Base-by-base conservation (phyloP, 1,140 invertebrate genomes). In the Oncopodura yosiiana region DNA sequence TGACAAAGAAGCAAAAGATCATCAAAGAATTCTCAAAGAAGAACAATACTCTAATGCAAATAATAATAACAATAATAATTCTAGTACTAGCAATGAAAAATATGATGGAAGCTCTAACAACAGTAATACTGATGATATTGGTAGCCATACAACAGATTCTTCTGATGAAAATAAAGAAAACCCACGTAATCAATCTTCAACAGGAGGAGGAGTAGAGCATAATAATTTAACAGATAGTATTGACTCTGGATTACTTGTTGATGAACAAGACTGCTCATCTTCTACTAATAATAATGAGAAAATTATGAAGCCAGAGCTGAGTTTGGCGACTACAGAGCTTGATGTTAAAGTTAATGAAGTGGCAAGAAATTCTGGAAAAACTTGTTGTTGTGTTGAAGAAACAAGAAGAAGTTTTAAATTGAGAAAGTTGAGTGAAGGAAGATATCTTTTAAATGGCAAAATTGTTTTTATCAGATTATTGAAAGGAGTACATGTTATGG, bases 401-500 rank as follows among this genome's bases (percentile, higher is more conserved):
- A 60, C 64, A 30, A 45, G 66, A n/a, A 41, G 61, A 2, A 57
- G 61, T 38, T 61, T 86, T 58, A 81, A 81, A 69, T 79, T 87
- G 44, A 78, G 79, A 64, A 85, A 86, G 68, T 79, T 88, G 39
- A 83, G 83, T 19, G 84, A 87, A 70, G 84, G 85, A 3, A 79
- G 81, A 49, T 89, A 87, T 66, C 79, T 80, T 61, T 85, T 88
- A 65, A 83, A 82, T n/a, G 84, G 83, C 3, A 73, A 82, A 61
- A 86, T 83, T 63, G 83, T 87, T 27, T 87, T 87, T 67, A 78
- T 84, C 19, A 69, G 82, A 67, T 70, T 89, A 63, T 72, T 90
- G 64, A 88, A 88, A 67, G 84, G 84, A 41, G 77, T 81, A 38
- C 86, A 89, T 70, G 90, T 92, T 74, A 94, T 94, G 89, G 90